phyloP scores from a whole-genome alignment of 2,113 vertebrate genomes.

The Ariopsis seemanni region DNA sequence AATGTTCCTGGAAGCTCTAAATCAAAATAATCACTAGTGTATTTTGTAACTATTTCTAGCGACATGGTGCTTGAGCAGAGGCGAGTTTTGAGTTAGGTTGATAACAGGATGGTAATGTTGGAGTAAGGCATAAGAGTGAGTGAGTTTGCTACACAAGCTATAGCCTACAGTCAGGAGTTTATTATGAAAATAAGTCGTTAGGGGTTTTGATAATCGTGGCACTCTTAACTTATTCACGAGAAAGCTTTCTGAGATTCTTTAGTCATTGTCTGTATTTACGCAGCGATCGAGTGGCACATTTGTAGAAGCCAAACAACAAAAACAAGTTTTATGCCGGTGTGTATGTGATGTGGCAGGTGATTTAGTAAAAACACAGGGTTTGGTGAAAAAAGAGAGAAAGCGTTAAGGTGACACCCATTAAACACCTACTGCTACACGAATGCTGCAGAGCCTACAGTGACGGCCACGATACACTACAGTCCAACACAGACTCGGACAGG shows the following conservation, averaged over 20 bases:
- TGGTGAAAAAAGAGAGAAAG: neutral
- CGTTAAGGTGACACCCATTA: neutral
- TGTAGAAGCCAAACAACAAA: neutral
- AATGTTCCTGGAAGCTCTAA: neutral
- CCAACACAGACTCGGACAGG: neutral
- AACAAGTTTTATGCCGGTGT: neutral
- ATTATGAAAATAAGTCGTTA: neutral
- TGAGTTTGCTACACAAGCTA: no score
- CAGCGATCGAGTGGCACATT: neutral
- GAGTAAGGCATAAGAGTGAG: neutral
- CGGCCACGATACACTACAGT: constrained; percentile 3
- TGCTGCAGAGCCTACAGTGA: neutral
- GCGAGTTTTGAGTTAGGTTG: neutral
- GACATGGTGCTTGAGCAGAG: neutral
- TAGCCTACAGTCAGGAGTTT: neutral
- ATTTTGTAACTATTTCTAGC: neutral
- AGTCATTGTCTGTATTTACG: neutral
- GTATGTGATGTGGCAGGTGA: neutral
- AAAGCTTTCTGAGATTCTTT: neutral
- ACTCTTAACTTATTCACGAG: neutral
- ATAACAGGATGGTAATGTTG: neutral
- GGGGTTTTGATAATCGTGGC: neutral
- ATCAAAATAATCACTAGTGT: neutral
- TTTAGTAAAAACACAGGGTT: neutral
- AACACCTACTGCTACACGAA: neutral